Conservation (phyloP, 1,140 invertebrate species). For the Calycopis cecrops region DNA sequence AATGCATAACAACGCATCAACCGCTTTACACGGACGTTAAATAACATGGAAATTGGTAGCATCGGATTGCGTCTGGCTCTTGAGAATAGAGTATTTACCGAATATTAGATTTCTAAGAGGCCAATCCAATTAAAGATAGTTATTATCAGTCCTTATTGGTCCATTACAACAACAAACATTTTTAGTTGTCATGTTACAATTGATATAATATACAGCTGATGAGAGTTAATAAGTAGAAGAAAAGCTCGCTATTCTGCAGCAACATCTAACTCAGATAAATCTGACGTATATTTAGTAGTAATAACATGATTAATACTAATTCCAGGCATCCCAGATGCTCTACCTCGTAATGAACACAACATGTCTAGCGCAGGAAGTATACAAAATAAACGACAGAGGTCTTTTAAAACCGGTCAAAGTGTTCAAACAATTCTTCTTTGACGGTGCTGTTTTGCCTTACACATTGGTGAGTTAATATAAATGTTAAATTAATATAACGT, state of each 20-base stretch:
- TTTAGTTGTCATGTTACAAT: too few species aligned
- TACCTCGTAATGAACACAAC: constrained; percentile 27
- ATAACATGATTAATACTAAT: constrained; percentile 13
- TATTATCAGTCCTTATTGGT: too few species aligned
- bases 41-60: neutral
- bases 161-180: too few species aligned
- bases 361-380: constrained; percentile 21
- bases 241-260: neutral
- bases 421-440: constrained; percentile 21
- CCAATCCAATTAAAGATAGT: too few species aligned
- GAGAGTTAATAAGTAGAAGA: neutral
- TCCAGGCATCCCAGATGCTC: constrained; percentile 34
- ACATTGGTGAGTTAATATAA: constrained; percentile 2
- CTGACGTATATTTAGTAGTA: neutral
- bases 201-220: too few species aligned
- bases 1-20: neutral
- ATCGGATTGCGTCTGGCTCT: too few species aligned
- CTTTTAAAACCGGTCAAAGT: constrained; percentile 21
- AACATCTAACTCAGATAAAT: neutral
- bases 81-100: too few species aligned
- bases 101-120: too few species aligned
- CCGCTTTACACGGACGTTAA: neutral
- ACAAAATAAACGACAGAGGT: constrained; percentile 16
- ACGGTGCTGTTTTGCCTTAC: neutral
- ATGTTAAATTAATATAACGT: too few species aligned